A percentile compares a stretch with the other conserved stretches of the same genome.
Evolutionary conservation across 2,113 vertebrate species (phyloP).

Genomic region (Hyaena hyaena): DNA sequence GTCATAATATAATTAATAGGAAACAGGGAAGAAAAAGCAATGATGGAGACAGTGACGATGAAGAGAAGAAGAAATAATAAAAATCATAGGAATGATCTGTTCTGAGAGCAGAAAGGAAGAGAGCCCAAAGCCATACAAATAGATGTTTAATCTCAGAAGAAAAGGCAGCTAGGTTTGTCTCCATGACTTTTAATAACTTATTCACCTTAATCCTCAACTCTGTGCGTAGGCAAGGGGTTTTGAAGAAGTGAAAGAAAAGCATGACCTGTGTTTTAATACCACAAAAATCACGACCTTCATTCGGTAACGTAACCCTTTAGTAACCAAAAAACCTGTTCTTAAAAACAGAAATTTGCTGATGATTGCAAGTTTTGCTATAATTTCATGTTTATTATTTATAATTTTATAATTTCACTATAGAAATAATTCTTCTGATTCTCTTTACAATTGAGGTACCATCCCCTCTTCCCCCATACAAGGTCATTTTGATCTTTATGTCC

Average conservation of each 20-base stretch:
- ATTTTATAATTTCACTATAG: not conserved
- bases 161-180: not conserved
- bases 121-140: not conserved
- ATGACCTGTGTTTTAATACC: not conserved
- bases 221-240: not conserved
- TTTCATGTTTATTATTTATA: not conserved
- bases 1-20: not conserved
- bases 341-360: not conserved
- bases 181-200: not conserved
- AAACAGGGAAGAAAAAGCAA: not conserved
- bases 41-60: not conserved
- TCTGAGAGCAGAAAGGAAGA: not conserved
- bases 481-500: not conserved
- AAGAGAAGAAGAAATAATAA: not conserved
- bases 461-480: rapidly evolving
- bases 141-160: not conserved
- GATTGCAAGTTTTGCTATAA: not conserved
- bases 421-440: not conserved
- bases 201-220: not conserved
- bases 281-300: not conserved
- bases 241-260: not conserved
- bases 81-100: not conserved
- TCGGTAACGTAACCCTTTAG: not conserved
- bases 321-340: not conserved
- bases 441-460: not conserved